These are phyloP conservation scores for Pachydiplax longipennis DNA, from an alignment of 2,888 invertebrate species.

Conservation along the genomic window DNA sequence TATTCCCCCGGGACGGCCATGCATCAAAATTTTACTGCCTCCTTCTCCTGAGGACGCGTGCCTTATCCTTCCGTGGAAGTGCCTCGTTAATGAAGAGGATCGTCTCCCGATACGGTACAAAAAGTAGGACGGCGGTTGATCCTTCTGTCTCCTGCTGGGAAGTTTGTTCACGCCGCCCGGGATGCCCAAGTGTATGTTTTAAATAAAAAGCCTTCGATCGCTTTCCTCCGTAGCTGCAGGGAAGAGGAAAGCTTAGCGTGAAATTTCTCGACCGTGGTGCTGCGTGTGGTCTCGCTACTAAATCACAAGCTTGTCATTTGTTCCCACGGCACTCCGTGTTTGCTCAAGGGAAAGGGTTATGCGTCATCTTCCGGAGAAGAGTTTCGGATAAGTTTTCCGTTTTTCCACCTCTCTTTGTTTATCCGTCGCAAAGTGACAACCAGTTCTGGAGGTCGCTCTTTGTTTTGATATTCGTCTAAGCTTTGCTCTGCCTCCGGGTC, in stretches of 20 bases:
- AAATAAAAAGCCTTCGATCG: neutral
- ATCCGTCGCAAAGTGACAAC: neutral
- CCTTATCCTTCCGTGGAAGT: neutral
- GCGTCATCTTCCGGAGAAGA: neutral
- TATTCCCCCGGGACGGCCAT: neutral
- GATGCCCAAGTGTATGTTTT: neutral
- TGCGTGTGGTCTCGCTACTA: neutral
- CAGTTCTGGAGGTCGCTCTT: neutral
- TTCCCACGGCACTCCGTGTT: neutral
- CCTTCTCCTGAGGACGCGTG: neutral
- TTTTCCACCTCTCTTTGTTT: neutral
- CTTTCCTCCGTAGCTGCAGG: neutral
- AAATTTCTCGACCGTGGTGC: neutral
- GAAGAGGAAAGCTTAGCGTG: neutral
- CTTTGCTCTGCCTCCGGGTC: too few relatives aligned
- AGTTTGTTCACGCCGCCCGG: neutral
- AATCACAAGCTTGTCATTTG: conserved; percentile 15
- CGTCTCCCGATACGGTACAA: neutral
- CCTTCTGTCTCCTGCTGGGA: neutral
- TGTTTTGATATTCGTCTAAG: too few relatives aligned
- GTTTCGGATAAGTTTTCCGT: neutral
- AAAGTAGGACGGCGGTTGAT: neutral
- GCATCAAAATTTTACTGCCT: conserved; percentile 28
- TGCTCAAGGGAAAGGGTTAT: neutral
- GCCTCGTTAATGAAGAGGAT: neutral